Evolutionary conservation across 1,140 invertebrate species (phyloP), one percentile per base, ranked within the genome.

Genomic region (Nephotettix cincticeps): DNA sequence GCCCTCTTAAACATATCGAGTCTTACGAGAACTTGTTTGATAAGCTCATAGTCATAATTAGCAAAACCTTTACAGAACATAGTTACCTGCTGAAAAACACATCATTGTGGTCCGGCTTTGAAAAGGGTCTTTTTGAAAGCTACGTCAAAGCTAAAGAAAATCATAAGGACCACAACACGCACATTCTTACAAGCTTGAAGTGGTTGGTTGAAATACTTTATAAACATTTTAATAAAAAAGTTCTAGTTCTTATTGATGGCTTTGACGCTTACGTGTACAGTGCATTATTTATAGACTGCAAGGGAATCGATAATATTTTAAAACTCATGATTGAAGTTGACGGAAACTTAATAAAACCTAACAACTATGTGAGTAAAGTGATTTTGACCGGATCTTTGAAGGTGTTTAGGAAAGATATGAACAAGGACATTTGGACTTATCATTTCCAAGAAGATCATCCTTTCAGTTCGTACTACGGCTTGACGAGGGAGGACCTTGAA

Each of bases 181-280:
- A 36, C 32, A 36, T 36, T 54, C 23, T 54, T 6, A 25, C n/a
- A 19, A 54, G 47, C 19, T 19, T 54, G 23, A 54, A n/a, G 19
- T 54, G n/a, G n/a, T n/a, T 54, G 3, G 4, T 3, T 19, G 23
- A 54, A 25, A 54, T 54, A 19, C 19, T 54, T 9, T n/a, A 54
- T 54, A 54, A n/a, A 54, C n/a, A 54, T n/a, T 54, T 54, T 19
- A n/a, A n/a, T 3, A 54, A 54, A 54, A 54, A 54, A n/a, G 47
- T 54, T 19, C n/a, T 54, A 4, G 23, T 54, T 3, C 23, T 54
- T 19, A 54, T 54, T 19, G 47, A 54, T n/a, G 47, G 19, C 4
- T 54, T 54, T 54, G 47, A 54, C 23, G 47, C n/a, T 6, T 25
- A n/a, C 6, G 23, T 54, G 23, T 19, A 54, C 23, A n/a, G 23